Conservation (phyloP, 1,140 invertebrate species). For the Tetramorium alpestre region DNA sequence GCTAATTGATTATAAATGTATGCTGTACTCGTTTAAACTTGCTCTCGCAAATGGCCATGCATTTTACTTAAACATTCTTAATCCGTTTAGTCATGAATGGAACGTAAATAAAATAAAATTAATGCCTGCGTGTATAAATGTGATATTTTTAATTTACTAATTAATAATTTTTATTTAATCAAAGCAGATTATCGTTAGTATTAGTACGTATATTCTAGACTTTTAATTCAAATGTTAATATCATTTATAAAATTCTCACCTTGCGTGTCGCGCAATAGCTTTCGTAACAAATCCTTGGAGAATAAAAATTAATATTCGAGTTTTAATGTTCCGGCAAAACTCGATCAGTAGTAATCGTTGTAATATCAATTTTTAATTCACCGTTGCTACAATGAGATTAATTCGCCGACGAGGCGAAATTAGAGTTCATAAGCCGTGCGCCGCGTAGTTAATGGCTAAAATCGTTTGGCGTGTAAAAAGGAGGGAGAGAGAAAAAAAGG, state of each 20-base stretch:
- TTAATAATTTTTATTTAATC: neutral
- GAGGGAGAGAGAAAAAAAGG: slow-evolving; percentile 40
- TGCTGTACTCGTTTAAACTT: slow-evolving; percentile 6
- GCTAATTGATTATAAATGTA: slow-evolving; percentile 1
- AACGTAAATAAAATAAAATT: neutral
- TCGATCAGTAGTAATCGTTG: slow-evolving; percentile 15
- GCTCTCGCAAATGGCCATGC: neutral
- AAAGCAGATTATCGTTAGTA: neutral
- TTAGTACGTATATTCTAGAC: neutral
- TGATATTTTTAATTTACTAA: neutral
- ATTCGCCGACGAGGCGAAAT: slow-evolving; percentile 64
- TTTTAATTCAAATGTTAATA: neutral
- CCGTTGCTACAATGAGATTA: slow-evolving; percentile 55
- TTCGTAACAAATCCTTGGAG: neutral
- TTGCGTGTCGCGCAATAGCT: neutral
- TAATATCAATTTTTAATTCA: slow-evolving; percentile 65
- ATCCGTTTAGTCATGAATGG: neutral
- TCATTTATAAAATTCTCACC: slow-evolving; percentile 4
- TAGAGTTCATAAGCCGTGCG: slow-evolving; percentile 52
- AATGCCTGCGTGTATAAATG: neutral
- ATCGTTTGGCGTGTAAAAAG: slow-evolving; percentile 58
- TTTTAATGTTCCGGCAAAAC: neutral
- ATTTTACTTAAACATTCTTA: slow-evolving; percentile 6
- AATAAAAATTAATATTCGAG: neutral
- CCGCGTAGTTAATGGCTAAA: slow-evolving; percentile 62